A percentile compares a stretch with the other conserved stretches of the same genome.
Evolutionary conservation across 2,888 invertebrate genomes (phyloP).

Genomic region (Alviniconcha strummeri): DNA sequence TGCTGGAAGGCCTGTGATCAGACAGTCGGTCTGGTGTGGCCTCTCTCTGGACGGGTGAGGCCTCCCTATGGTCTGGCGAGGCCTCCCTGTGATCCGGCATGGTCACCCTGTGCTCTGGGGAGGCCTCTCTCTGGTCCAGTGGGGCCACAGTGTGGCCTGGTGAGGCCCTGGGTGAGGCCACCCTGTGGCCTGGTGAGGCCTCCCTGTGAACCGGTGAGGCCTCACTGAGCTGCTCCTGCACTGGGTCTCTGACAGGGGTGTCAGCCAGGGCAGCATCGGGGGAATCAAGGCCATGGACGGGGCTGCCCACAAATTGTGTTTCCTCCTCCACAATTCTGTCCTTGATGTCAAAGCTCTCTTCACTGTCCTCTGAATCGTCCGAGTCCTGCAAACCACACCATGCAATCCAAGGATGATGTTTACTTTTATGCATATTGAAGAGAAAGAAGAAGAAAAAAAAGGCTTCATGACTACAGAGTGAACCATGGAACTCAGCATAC

Average conservation of each 20-base stretch:
- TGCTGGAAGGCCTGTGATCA: conserved; percentile 11
- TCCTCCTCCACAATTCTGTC: conserved; percentile 35
- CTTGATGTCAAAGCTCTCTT: conserved; percentile 38
- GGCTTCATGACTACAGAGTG: not conserved
- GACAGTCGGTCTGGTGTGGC: not conserved
- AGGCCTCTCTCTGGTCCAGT: conserved; percentile 3
- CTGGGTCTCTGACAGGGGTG: not conserved
- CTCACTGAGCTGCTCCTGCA: not conserved
- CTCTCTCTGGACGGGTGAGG: not conserved
- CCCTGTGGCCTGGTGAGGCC: not conserved
- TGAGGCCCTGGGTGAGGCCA: not conserved
- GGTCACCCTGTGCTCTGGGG: not conserved
- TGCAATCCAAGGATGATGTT: not conserved
- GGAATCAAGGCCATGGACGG: too few species aligned
- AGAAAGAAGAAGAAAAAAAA: not conserved
- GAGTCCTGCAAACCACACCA: conserved; percentile 16
- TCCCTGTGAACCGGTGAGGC: too few species aligned
- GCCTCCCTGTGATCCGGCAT: not conserved
- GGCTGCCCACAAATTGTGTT: conserved; percentile 17
- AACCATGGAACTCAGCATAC: not conserved
- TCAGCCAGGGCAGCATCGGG: not conserved
- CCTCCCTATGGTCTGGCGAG: too few species aligned
- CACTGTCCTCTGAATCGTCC: conserved; percentile 38
- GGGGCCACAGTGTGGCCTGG: too few species aligned
- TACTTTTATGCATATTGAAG: too few species aligned